Evolutionary conservation across 2,113 vertebrate genomes (phyloP), one percentile per base, ranked within the genome.

Genomic region (Vulpes ferrilata): DNA sequence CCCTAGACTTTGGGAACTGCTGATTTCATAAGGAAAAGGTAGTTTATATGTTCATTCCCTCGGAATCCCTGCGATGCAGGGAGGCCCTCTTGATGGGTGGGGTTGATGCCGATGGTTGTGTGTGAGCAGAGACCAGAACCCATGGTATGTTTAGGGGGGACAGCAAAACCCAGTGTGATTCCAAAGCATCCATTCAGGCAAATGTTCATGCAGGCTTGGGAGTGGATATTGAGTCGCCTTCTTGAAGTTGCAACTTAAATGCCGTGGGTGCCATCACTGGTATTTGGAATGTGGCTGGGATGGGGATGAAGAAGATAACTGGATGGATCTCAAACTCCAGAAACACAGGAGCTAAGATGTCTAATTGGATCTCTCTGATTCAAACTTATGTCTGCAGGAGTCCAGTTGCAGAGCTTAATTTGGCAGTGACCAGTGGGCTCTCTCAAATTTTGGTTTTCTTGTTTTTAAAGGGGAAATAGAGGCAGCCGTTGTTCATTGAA

Each of bases 401-500:
- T 48, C 51, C 51, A 38, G 25, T 17, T 23, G 43, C 67, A 71
- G 69, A 51, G 53, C 65, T 88, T 71, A 64, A 53, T 53, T 78
- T 90, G 92, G 79, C 65, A 20, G 27, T 74, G 35, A 17, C 51
- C 65, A 25, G 17, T 13, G 15, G 30, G 48, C 27, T 43, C 51
- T 90, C 55, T 90, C 64, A 55, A 7, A 64, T 80, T 60, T 91
- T 76, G 91, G 38, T 27, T 59, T 7, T 43, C 27, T 84, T 92
- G 57, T 88, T 80, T 86, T 59, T n/a, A 23, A 74, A 57, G 57
- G 4, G 19, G 20, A 43, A 12, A 16, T 53, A 65, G 20, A 30
- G 65, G 38, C 55, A 5, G 25, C 57, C 20, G 8, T 22, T 55
- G 17, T 73, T 32, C 38, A 1, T 51, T 43, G 35, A 59, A 4